These are phyloP conservation scores for Adelosebastes latens DNA, from an alignment of 2,797 vertebrate genomes.

Conservation along the genomic window DNA sequence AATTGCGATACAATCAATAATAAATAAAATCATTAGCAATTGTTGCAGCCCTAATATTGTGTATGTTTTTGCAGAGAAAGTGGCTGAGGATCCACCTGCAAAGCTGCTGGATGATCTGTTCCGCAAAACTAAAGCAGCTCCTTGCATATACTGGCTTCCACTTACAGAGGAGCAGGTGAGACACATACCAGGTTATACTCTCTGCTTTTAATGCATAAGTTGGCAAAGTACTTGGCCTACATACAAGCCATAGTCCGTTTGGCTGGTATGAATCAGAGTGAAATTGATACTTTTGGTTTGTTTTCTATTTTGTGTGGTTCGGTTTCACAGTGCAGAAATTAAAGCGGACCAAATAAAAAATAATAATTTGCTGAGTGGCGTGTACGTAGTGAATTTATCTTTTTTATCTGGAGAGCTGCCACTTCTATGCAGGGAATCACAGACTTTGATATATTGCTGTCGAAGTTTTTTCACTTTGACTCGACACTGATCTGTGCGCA, in stretches of 20 bases:
- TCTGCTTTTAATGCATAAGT: background rate
- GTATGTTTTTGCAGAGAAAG: conserved; percentile 79
- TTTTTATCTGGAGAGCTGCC: no score
- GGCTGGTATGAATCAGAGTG: no score
- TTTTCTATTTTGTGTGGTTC: no score
- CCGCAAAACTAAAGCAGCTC: conserved; percentile 92
- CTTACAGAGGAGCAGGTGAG: conserved; percentile 91
- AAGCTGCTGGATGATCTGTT: conserved; percentile 94
- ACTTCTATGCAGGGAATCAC: no score
- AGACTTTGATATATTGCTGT: no score
- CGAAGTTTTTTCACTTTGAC: no score
- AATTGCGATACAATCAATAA: background rate
- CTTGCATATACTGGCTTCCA: conserved; percentile 95
- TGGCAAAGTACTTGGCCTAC: background rate
- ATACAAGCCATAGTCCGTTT: background rate
- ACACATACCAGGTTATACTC: background rate
- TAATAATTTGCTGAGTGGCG: no score
- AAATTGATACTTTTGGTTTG: no score
- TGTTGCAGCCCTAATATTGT: background rate
- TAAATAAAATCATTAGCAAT: background rate
- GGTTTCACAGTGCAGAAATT: no score
- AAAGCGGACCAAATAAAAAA: no score
- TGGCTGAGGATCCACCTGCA: conserved; percentile 89
- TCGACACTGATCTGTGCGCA: no score
- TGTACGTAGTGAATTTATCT: no score